These are phyloP conservation scores for Copidosoma aretas DNA, from an alignment of 2,888 invertebrate species.

Conservation along the genomic window DNA sequence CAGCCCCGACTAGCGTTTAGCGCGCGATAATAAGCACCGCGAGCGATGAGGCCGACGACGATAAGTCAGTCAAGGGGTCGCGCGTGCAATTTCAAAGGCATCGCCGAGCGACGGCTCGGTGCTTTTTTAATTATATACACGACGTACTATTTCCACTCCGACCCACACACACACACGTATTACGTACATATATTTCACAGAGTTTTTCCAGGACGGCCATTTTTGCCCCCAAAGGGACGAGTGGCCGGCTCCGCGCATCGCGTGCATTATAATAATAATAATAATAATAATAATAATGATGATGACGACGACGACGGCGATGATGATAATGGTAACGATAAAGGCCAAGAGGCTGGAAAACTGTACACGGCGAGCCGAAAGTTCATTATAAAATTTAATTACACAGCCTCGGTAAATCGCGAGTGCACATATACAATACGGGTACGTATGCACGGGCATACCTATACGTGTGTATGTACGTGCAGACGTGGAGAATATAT, in stretches of 20 bases:
- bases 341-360: background rate
- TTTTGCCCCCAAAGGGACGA: slow-evolving; percentile 11
- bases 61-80: too few relatives aligned
- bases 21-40: background rate
- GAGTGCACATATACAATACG: background rate
- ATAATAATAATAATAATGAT: too few relatives aligned
- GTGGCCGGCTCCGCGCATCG: background rate
- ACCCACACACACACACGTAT: background rate
- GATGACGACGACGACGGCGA: too few relatives aligned
- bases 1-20: background rate
- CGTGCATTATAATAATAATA: background rate
- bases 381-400: slow-evolving; percentile 42
- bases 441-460: background rate
- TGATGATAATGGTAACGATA: too few relatives aligned
- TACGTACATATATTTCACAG: background rate
- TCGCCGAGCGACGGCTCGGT: slow-evolving; percentile 9
- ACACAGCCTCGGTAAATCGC: slow-evolving; percentile 30
- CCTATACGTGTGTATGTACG: background rate
- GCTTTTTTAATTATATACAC: too few relatives aligned
- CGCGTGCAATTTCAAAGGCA: slow-evolving; percentile 18
- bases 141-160: too few relatives aligned
- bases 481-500: background rate
- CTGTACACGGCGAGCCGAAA: slow-evolving; percentile 9
- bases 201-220: slow-evolving; percentile 31
- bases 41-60: too few relatives aligned